A percentile compares a stretch with the other conserved stretches of the same genome.
These are phyloP conservation scores for Emydura subglobosa DNA, from an alignment of 2,113 vertebrate species.

Conservation along the genomic window DNA sequence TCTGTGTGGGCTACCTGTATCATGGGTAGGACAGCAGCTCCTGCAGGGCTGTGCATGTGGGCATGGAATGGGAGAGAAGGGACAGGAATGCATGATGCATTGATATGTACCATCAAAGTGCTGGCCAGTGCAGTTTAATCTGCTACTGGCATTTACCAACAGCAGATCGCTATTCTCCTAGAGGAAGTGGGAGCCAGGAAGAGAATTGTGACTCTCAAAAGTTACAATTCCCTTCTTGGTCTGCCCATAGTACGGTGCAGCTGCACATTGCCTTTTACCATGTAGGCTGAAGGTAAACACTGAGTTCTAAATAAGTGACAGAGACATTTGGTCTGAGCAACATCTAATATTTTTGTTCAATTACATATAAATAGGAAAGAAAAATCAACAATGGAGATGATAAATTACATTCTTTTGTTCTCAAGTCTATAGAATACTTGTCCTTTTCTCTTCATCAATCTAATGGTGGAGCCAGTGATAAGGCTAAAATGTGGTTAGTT, in stretches of 20 bases:
- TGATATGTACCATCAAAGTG: neutral
- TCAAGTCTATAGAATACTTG: slow-evolving; percentile 28
- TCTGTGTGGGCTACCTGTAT: neutral
- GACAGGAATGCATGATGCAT: neutral
- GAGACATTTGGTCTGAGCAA: neutral
- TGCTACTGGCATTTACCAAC: neutral
- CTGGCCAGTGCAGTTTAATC: neutral
- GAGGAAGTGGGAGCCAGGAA: fast-evolving
- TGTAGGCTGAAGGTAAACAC: neutral
- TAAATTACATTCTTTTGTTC: slow-evolving; percentile 14
- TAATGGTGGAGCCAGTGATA: slow-evolving; percentile 36
- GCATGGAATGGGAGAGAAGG: neutral
- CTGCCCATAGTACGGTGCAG: neutral
- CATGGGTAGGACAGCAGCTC: neutral
- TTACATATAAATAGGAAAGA: neutral
- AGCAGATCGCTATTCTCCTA: neutral
- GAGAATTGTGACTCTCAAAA: neutral
- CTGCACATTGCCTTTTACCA: neutral
- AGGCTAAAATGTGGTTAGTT: slow-evolving; percentile 61
- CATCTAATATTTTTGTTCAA: neutral
- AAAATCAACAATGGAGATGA: slow-evolving; percentile 14
- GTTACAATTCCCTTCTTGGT: neutral
- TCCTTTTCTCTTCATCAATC: slow-evolving; percentile 17
- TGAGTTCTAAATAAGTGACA: neutral
- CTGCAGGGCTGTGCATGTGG: neutral